Evolutionary conservation across 1,140 invertebrate species (phyloP), one percentile per base, ranked within the genome.

Genomic region (Drosophila nikananu): DNA sequence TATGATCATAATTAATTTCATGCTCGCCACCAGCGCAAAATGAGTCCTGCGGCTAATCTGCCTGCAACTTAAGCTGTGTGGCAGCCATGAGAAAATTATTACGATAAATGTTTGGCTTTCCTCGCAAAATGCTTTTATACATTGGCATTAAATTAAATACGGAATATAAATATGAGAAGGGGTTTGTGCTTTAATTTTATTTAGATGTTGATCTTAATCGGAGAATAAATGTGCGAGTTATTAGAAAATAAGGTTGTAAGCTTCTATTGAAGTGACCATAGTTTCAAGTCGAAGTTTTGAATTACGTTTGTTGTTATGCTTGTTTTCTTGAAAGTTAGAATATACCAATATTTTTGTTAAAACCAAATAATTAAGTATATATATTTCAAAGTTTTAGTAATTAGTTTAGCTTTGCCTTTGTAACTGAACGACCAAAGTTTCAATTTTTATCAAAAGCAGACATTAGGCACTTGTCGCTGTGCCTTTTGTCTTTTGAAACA

Each of bases 1-100:
- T 80, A 84, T 84, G 73, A 77, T 84, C 77, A 81, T 84, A 84
- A 84, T 84, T 84, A 84, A 84, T 84, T 84, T 81, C 63, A 77
- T 80, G 75, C 67, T 71, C 55, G 71, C 55, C 59, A 60, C 46
- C 39, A 42, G 49, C 35, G 63, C 63, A 46, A 35, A 65, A 68
- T 46, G 49, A 73, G 41, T 75, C 42, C 68, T 73, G 68, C 48
- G 49, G 57, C 73, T 62, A 71, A 57, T 42, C 51, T 49, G 37
- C 21, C 30, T 15, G 55, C 57, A 52, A 62, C 39, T 65, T 52
- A 13, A 52, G 41, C 37, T 41, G 25, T 41, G 25, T 57, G 12
- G 67, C 67, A 25, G 63, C 48, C 55, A 59, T 39, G 10, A 63
- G 32, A 51, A 77, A 81, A 71, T 65, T 65, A 39, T 55, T 42